Evolutionary conservation across 2,888 invertebrate genomes (phyloP).

Genomic region (Meiosimyza decipiens): DNA sequence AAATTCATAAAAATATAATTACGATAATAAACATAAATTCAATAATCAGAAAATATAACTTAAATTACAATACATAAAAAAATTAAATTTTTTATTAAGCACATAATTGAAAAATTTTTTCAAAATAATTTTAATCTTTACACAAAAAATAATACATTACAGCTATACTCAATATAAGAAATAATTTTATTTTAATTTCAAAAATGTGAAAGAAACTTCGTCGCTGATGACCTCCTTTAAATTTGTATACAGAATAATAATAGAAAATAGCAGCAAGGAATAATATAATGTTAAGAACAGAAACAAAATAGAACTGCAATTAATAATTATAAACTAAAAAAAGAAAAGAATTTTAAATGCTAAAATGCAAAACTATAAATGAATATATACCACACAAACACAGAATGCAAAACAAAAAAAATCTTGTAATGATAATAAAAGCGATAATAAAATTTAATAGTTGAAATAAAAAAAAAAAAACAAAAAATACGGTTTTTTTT

Average conservation of each 20-base stretch:
- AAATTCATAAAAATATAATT: not conserved
- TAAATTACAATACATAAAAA: not conserved
- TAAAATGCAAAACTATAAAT: constrained; percentile 15
- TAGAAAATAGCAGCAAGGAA: constrained; percentile 9
- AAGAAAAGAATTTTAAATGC: constrained; percentile 2
- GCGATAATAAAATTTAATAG: constrained; percentile 26
- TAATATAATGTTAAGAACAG: not conserved
- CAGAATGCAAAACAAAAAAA: not conserved
- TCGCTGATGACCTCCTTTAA: constrained; percentile 23
- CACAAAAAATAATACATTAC: not conserved
- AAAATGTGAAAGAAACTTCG: constrained; percentile 3
- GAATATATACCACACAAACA: not conserved
- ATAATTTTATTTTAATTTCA: not conserved
- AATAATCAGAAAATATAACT: not conserved
- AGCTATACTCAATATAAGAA: not conserved
- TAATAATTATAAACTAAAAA: not conserved
- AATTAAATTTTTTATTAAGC: not conserved
- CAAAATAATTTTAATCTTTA: not conserved
- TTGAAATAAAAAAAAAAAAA: constrained; percentile 27
- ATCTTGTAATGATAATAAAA: constrained; percentile 12
- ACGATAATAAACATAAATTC: not conserved
- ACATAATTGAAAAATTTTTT: not conserved
- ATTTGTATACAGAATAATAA: constrained; percentile 19
- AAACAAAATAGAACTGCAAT: not conserved
- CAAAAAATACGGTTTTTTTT: constrained; percentile 36